Evolutionary conservation across 2,888 invertebrate species (phyloP), one percentile per base, ranked within the genome.

Genomic region (Drosophila pullipes): DNA sequence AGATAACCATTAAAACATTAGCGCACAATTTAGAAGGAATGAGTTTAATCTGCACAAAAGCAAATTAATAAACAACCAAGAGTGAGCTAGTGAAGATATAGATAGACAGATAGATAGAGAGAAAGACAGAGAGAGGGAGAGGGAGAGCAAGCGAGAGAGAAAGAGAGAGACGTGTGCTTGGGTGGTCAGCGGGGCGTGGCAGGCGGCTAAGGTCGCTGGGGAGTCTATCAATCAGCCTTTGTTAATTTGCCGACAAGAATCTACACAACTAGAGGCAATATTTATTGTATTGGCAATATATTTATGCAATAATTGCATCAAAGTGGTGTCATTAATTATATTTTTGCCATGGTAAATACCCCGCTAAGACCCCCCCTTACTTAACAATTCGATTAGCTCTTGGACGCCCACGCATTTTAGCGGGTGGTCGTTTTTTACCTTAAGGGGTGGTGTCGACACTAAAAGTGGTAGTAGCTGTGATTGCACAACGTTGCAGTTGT

Each of bases 241-340:
- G 86, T 85, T 67, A 76, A 81, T 83, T 80, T 77, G 86, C 84
- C 84, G 89, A 83, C 86, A 77, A 67, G 37, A 70, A 68, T 65
- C 68, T 63, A n/a, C 44, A 73, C 50, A 25, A 41, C 52, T 59
- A 73, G 61, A n/a, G 53, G 37, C 70, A 77, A 73, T 85, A 90
- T 90, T 83, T 83, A 79, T 85, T 90, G 77, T 81, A 83, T 85
- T 74, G 70, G 69, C 83, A 90, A 85, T 90, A 88, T 89, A 89
- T 85, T 81, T 81, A 90, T 86, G 86, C 79, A 88, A 83, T 90
- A 83, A 81, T 90, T 86, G 86, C 86, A 90, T 81, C 69, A 70
- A 89, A 89, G 86, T 90, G 89, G 76, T 85, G 81, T 76, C 83
- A 87, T 90, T 85, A 90, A 89, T 87, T 89, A 89, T 90, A 62